Percentiles rank a stretch among this genome's conserved stretches.
Evolutionary conservation across 2,113 vertebrate species (phyloP).

Genomic region (Forbesichthys agassizii): DNA sequence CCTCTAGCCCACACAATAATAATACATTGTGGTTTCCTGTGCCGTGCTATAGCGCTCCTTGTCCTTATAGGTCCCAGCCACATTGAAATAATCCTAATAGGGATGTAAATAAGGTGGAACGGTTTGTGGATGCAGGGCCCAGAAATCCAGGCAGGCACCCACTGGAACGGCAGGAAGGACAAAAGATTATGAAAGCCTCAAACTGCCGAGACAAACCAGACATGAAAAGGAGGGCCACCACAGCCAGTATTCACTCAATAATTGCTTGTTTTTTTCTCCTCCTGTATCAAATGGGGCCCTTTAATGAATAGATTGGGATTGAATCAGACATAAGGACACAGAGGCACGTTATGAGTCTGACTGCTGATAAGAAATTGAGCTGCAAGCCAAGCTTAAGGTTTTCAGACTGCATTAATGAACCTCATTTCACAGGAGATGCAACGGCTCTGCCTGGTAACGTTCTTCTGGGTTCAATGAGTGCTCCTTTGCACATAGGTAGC

Average conservation of each 20-base stretch:
- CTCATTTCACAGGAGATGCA: constrained; percentile 41
- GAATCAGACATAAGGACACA: constrained; percentile 43
- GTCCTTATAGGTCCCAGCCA: constrained; percentile 17
- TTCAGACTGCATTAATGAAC: constrained; percentile 37
- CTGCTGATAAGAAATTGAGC: constrained; percentile 38
- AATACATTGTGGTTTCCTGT: constrained; percentile 43
- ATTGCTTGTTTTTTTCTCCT: constrained; percentile 62
- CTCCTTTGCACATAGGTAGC: constrained; percentile 31
- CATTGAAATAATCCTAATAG: constrained; percentile 54
- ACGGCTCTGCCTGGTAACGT: constrained; percentile 15
- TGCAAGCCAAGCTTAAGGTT: constrained; percentile 30
- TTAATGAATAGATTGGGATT: constrained; percentile 42
- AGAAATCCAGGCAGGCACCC: constrained; percentile 25
- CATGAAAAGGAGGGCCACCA: constrained; percentile 42
- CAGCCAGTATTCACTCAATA: constrained; percentile 48
- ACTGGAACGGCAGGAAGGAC: constrained; percentile 32
- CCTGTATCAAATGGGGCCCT: constrained; percentile 24
- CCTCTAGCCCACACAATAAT: constrained; percentile 38
- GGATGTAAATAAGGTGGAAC: constrained; percentile 55
- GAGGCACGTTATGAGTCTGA: constrained; percentile 26
- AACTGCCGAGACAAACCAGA: constrained; percentile 45
- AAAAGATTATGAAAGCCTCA: constrained; percentile 27
- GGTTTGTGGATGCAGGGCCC: constrained; percentile 5
- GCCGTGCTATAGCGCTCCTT: background rate
- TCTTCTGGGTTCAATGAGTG: constrained; percentile 31